These are phyloP conservation scores for Elysia crispata DNA, from an alignment of 2,888 invertebrate genomes.

Conservation along the genomic window DNA sequence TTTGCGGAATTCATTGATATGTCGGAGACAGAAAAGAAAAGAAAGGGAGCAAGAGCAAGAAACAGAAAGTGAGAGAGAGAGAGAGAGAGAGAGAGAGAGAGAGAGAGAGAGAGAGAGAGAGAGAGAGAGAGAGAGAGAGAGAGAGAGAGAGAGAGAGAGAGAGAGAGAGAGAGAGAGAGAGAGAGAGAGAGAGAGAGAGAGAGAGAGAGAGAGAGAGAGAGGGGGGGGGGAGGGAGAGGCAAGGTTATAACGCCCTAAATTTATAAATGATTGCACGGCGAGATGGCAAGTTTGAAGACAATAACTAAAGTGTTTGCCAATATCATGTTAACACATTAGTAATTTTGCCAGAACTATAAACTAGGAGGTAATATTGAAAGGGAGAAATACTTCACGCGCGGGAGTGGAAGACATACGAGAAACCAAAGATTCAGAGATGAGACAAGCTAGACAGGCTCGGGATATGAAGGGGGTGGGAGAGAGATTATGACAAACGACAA, in stretches of 20 bases:
- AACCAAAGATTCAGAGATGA: too few relatives aligned
- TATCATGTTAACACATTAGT: too few relatives aligned
- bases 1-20: not conserved
- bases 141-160: not conserved
- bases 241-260: too few relatives aligned
- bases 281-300: too few relatives aligned
- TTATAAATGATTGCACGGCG: too few relatives aligned
- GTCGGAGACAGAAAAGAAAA: not conserved
- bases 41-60: slow-evolving; percentile 20
- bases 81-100: not conserved
- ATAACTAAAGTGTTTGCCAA: too few relatives aligned
- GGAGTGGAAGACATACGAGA: not conserved
- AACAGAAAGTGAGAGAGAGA: not conserved
- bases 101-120: slow-evolving; percentile 22
- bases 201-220: slow-evolving; percentile 17
- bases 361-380: too few relatives aligned
- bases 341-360: too few relatives aligned
- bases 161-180: slow-evolving; percentile 3
- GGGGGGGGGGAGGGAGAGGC: slow-evolving; percentile 17
- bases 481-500: too few relatives aligned
- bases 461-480: slow-evolving; percentile 12
- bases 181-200: slow-evolving; percentile 13
- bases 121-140: not conserved
- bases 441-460: not conserved
- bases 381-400: too few relatives aligned